Evolutionary conservation across 2,113 vertebrate genomes (phyloP).

Genomic region (Sula dactylatra): DNA sequence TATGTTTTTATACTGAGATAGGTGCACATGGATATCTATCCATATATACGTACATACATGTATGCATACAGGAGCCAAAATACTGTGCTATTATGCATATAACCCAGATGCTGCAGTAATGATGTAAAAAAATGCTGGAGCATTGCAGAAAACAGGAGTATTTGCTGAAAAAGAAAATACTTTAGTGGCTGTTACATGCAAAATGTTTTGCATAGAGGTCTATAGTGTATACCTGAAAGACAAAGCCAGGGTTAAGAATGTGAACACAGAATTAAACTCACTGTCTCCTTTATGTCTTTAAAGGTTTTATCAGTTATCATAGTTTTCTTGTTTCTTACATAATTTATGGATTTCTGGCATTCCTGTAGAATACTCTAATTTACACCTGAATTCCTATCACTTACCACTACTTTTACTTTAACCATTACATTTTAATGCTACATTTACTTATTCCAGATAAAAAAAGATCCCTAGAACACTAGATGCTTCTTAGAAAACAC

Average conservation of each 20-base stretch:
- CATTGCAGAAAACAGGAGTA: neutral
- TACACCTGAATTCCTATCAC: neutral
- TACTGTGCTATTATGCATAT: neutral
- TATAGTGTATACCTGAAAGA: neutral
- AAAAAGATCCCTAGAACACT: neutral
- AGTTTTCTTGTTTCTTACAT: neutral
- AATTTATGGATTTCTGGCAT: neutral
- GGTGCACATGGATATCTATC: neutral
- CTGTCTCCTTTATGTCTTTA: neutral
- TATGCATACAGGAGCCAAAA: neutral
- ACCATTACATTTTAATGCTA: neutral
- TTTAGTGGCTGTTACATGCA: neutral
- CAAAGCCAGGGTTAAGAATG: neutral
- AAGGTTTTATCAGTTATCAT: neutral
- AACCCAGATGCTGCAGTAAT: neutral
- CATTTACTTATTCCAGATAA: neutral
- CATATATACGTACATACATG: fast-evolving
- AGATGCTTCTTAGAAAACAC: neutral
- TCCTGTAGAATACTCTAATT: neutral
- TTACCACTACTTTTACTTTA: neutral
- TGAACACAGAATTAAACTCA: neutral
- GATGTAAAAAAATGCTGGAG: neutral
- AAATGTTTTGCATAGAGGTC: neutral
- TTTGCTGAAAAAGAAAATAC: neutral
- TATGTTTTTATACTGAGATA: neutral